Percentiles rank a stretch among this genome's conserved stretches.
These are phyloP conservation scores for Luffia ferchaultella DNA, from an alignment of 2,888 invertebrate species.

Conservation along the genomic window DNA sequence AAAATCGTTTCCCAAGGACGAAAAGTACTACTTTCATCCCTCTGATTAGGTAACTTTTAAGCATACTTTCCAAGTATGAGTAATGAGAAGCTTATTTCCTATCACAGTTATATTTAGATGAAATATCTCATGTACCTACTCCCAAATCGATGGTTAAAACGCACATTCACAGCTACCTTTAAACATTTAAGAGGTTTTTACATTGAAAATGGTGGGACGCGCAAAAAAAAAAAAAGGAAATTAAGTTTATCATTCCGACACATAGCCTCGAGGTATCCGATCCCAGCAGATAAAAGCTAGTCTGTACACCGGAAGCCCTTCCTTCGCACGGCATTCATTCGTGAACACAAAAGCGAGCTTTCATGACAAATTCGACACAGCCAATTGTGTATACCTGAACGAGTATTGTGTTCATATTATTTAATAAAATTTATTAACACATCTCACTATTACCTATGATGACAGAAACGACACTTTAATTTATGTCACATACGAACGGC, in stretches of 20 bases:
- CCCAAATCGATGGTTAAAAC: too few species aligned
- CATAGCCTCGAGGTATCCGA: neutral
- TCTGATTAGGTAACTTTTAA: too few species aligned
- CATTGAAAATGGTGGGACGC: neutral
- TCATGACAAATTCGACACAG: conserved; percentile 61
- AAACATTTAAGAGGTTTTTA: too few species aligned
- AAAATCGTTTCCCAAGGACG: too few species aligned
- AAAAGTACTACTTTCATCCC: too few species aligned
- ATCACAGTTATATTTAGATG: too few species aligned
- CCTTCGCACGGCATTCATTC: conserved; percentile 51
- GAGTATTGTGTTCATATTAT: conserved; percentile 22
- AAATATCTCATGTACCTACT: too few species aligned
- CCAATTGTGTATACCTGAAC: conserved; percentile 31
- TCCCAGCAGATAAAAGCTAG: conserved; percentile 13
- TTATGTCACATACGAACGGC: too few species aligned
- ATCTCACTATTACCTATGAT: conserved; percentile 15
- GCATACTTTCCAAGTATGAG: too few species aligned
- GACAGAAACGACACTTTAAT: too few species aligned
- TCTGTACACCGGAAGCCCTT: conserved; percentile 49
- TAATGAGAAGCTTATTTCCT: too few species aligned
- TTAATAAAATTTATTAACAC: conserved; percentile 59
- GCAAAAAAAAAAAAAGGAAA: neutral
- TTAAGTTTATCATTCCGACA: neutral
- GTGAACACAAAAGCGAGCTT: conserved; percentile 35
- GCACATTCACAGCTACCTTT: too few species aligned